Conservation (phyloP, 1,140 invertebrate species). For the Drosophila tani region DNA sequence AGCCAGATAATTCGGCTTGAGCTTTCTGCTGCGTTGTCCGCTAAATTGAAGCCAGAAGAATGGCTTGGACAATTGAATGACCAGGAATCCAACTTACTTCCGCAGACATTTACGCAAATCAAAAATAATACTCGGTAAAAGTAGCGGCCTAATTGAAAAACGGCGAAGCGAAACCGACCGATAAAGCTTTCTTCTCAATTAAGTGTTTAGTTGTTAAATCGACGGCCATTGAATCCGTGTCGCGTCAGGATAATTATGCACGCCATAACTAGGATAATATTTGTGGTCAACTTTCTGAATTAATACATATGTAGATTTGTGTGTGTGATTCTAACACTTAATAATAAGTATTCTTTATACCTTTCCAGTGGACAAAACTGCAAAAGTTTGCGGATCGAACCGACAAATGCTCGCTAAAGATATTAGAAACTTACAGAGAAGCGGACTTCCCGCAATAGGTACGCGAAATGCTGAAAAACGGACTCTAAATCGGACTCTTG, state of each 20-base stretch:
- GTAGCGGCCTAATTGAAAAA: conserved; percentile 28
- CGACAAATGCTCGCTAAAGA: too few relatives aligned
- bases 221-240: neutral
- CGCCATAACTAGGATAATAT: neutral
- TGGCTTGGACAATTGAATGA: conserved; percentile 34
- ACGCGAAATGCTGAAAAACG: too few relatives aligned
- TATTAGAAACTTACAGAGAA: too few relatives aligned
- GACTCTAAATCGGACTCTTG: too few relatives aligned
- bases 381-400: too few relatives aligned
- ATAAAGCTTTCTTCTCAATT: conserved; percentile 8
- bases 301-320: neutral
- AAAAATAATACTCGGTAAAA: conserved; percentile 26
- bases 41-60: conserved; percentile 35
- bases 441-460: too few relatives aligned
- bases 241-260: neutral
- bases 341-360: too few relatives aligned
- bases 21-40: conserved; percentile 32
- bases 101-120: conserved; percentile 65
- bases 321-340: neutral
- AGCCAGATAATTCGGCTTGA: conserved; percentile 48
- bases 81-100: conserved; percentile 59
- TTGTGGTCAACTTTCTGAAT: neutral
- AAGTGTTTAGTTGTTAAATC: neutral
- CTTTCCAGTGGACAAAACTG: too few relatives aligned
- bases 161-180: conserved; percentile 34